A percentile compares a stretch with the other conserved stretches of the same genome.
phyloP scores from a whole-genome alignment of 2,888 invertebrate genomes.

The Epinotia brunnichana region DNA sequence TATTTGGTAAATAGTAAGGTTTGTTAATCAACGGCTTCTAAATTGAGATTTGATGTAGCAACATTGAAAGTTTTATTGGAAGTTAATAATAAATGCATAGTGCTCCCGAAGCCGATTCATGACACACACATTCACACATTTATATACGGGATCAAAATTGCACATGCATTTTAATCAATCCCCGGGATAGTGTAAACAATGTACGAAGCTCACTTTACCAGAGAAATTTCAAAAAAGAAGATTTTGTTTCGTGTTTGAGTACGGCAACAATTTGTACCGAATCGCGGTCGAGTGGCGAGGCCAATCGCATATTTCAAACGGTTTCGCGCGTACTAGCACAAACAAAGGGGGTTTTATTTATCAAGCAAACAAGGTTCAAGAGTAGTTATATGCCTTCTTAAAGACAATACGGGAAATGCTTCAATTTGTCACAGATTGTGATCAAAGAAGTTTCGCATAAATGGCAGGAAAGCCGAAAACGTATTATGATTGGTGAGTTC shows the following conservation, averaged over 20 bases:
- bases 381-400: slow-evolving; percentile 14
- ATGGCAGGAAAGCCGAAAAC: neutral
- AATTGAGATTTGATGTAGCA: neutral
- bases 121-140: neutral
- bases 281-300: slow-evolving; percentile 48
- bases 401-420: slow-evolving; percentile 24
- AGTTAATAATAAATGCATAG: slow-evolving; percentile 1
- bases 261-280: slow-evolving; percentile 51
- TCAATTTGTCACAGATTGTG: neutral
- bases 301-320: slow-evolving; percentile 52
- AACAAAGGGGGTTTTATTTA: slow-evolving; percentile 51
- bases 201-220: slow-evolving; percentile 40
- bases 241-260: slow-evolving; percentile 47
- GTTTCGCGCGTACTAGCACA: slow-evolving; percentile 47
- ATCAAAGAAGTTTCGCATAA: neutral
- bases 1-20: neutral
- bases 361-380: slow-evolving; percentile 44
- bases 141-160: slow-evolving; percentile 12
- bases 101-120: neutral
- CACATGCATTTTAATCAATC: slow-evolving; percentile 34
- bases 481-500: neutral
- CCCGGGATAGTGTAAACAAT: slow-evolving; percentile 44
- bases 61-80: neutral
- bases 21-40: neutral
- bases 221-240: slow-evolving; percentile 47